Percentiles rank a stretch among this genome's conserved stretches.
These are phyloP conservation scores for Pterois miles DNA, from an alignment of 2,797 vertebrate species.

Conservation along the genomic window DNA sequence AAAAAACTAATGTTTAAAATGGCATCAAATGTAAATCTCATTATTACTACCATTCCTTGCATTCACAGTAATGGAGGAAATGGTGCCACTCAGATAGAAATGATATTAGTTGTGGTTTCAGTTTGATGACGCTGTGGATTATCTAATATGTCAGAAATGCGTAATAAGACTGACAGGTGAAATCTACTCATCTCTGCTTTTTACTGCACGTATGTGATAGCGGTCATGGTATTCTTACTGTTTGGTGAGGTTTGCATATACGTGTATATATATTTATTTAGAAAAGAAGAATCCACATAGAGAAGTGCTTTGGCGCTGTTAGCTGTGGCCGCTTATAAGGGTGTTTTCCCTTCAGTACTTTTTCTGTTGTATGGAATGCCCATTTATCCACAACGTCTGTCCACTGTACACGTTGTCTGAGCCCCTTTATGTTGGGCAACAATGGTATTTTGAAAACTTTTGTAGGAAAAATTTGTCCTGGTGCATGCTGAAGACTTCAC, in stretches of 20 bases:
- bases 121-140: slow-evolving; percentile 49
- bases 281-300: background rate
- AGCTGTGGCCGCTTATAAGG: rapidly evolving
- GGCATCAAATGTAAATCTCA: background rate
- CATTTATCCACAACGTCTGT: background rate
- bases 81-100: background rate
- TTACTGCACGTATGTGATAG: background rate
- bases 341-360: slow-evolving; percentile 50
- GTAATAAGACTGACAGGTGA: slow-evolving; percentile 4
- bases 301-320: background rate
- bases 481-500: background rate
- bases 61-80: slow-evolving; percentile 41
- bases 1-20: background rate
- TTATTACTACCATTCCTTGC: background rate
- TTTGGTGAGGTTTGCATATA: background rate
- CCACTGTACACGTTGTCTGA: background rate
- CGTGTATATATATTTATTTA: background rate
- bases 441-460: slow-evolving; percentile 50
- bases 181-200: background rate
- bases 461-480: background rate
- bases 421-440: slow-evolving; percentile 42
- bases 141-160: slow-evolving; percentile 15
- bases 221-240: background rate
- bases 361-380: slow-evolving; percentile 37
- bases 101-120: slow-evolving; percentile 40